A percentile compares a stretch with the other conserved stretches of the same genome.
phyloP scores from a whole-genome alignment of 2,888 invertebrate genomes.

The Prionchulus punctatus region DNA sequence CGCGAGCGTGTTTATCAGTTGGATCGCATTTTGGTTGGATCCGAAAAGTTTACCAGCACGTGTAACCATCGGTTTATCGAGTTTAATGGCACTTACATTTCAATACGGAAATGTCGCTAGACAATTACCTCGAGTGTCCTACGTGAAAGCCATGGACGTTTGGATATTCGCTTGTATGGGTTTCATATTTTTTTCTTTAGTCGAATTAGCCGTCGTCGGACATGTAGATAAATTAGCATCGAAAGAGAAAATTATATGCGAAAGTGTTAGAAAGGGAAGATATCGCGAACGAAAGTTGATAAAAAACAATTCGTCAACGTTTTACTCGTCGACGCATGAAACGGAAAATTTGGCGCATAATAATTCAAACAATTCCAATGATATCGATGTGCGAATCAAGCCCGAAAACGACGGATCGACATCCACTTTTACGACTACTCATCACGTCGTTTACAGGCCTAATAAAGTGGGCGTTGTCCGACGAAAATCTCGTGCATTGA shows the following conservation, averaged over 20 bases:
- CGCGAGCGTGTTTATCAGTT: slow-evolving; percentile 30
- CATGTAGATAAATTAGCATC: slow-evolving; percentile 14
- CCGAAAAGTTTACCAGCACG: slow-evolving; percentile 20
- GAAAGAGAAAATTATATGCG: neutral
- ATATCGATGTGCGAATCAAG: neutral
- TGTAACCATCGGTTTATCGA: slow-evolving; percentile 25
- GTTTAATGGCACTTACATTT: slow-evolving; percentile 28
- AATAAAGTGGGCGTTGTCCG: neutral
- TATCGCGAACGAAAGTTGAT: neutral
- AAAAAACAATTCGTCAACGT: too few relatives aligned
- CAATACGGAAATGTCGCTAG: slow-evolving; percentile 10
- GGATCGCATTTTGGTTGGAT: slow-evolving; percentile 31
- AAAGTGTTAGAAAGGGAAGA: neutral
- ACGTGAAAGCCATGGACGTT: slow-evolving; percentile 13
- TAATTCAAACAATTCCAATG: neutral
- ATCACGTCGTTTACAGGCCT: neutral
- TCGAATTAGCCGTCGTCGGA: slow-evolving; percentile 15
- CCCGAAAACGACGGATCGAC: too few relatives aligned
- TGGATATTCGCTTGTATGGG: slow-evolving; percentile 18
- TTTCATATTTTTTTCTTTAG: slow-evolving; percentile 15
- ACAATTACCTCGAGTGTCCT: slow-evolving; percentile 9
- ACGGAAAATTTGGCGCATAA: neutral
- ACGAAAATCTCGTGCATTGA: neutral
- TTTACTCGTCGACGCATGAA: neutral
- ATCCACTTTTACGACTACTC: neutral